Evolutionary conservation across 1,140 invertebrate species (phyloP), one percentile per base, ranked within the genome.

Genomic region (Cyclina sinensis): DNA sequence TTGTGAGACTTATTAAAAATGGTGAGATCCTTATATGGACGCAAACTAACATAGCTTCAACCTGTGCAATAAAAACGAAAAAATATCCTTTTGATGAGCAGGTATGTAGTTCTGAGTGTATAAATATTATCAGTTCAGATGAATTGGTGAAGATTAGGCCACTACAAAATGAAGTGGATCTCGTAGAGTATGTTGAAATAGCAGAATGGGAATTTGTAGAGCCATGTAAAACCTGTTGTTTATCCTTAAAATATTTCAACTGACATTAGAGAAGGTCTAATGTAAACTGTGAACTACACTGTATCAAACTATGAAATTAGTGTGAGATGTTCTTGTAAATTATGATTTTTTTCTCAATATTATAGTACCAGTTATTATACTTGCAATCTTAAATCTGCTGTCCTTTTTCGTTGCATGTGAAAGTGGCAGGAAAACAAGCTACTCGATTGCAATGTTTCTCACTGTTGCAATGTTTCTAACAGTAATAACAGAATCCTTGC

Each of bases 351-450:
- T 70, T 70, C 18, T 39, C 5, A 70, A 70, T n/a, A 70, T 70
- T 21, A 70, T 70, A 7, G 4, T 70, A 5, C 65, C 65, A 14
- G 30, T 70, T 70, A 0, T 70, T 37, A 37, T 70, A 70, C 65
- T 70, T 37, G 32, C 65, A 35, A 30, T 39, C 5, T 9, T 70
- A 16, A 70, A 70, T 70, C 9, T 70, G 32, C 14, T 37, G 4
- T 32, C 65, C 14, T 70, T 70, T 70, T 70, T 70, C 12, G 65
- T 70, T 14, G 32, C 65, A 1, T 37, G 65, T 21, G 65, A 70
- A 37, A 70, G 65, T 70, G 65, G 65, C 12, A 35, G 39, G 35
- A 70, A 70, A 39, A 70, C 65, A 16, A 37, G 30, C 7, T 70
- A 32, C 21, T 30, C 65, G 12, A 37, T 70, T 37, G 1, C 65